phyloP scores from a whole-genome alignment of 1,140 invertebrate genomes.

The Plutomurus gul region DNA sequence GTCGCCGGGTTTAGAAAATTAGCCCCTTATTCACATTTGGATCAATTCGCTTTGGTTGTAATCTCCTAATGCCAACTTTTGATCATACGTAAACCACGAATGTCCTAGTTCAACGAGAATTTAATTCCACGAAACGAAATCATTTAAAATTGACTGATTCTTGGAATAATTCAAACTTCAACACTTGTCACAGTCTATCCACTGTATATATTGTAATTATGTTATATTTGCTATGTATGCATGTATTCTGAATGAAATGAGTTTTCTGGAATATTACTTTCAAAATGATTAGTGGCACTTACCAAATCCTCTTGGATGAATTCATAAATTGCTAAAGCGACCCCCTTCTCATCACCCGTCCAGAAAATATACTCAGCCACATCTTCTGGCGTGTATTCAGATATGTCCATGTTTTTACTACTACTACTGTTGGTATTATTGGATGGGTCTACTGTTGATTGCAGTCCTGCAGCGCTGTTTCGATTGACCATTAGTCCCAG shows the following conservation, averaged over 20 bases:
- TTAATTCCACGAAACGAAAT: no score
- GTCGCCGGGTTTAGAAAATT: no score
- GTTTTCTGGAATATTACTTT: background rate
- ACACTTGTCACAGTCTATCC: no score
- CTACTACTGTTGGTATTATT: background rate
- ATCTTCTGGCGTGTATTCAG: slow-evolving; percentile 47
- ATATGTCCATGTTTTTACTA: background rate
- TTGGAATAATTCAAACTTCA: no score
- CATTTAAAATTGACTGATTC: no score
- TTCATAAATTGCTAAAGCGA: slow-evolving; percentile 72
- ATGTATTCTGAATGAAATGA: background rate
- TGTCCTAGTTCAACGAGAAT: no score
- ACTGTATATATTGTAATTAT: background rate
- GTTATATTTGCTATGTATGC: background rate
- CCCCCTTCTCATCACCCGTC: slow-evolving; percentile 75
- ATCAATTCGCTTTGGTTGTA: no score
- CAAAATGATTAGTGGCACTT: slow-evolving; percentile 56
- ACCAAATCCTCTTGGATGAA: slow-evolving; percentile 73
- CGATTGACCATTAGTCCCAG: background rate
- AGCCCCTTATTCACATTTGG: no score
- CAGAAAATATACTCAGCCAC: slow-evolving; percentile 74
- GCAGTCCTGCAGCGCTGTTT: background rate
- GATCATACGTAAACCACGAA: no score
- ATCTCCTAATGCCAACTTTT: no score
- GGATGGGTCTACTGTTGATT: background rate